These are phyloP conservation scores for Melanotaenia trifasciata DNA, from an alignment of 2,797 vertebrate genomes.

Conservation along the genomic window DNA sequence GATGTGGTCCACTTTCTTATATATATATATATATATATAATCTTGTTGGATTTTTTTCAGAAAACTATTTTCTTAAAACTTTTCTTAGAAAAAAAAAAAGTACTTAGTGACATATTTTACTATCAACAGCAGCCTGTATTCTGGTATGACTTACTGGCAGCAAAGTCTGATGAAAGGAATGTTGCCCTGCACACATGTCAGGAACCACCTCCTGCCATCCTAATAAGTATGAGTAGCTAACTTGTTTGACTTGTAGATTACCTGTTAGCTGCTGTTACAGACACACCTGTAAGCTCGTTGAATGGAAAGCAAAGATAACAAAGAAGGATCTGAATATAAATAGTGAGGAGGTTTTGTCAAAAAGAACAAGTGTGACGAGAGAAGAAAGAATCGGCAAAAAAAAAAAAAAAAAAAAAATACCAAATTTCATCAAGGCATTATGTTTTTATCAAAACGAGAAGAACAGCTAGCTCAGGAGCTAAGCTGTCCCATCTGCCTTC, in stretches of 20 bases:
- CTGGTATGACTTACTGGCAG: slow-evolving; percentile 15
- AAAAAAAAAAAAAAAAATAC: background rate
- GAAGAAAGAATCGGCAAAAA: background rate
- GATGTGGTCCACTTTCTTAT: too few species aligned
- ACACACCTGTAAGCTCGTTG: background rate
- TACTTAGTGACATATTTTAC: background rate
- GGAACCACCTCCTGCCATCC: slow-evolving; percentile 24
- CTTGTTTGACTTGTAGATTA: slow-evolving; percentile 17
- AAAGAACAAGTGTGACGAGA: background rate
- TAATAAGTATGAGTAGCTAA: background rate
- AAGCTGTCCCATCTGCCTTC: slow-evolving; percentile 83
- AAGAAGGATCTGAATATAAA: background rate
- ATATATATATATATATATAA: too few species aligned
- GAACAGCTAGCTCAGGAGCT: slow-evolving; percentile 73
- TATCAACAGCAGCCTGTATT: slow-evolving; percentile 46
- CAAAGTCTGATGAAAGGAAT: slow-evolving; percentile 49
- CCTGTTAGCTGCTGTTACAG: background rate
- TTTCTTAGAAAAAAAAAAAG: background rate
- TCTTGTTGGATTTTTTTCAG: background rate
- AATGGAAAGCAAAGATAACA: background rate
- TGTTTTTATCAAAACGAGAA: slow-evolving; percentile 65
- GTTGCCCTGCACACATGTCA: slow-evolving; percentile 44
- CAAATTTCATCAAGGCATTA: slow-evolving; percentile 10
- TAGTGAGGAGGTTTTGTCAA: background rate
- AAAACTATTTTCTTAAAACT: background rate